A percentile compares a stretch with the other conserved stretches of the same genome.
Conservation (phyloP, 2,113 vertebrate species). For the Platysteira castanea region DNA sequence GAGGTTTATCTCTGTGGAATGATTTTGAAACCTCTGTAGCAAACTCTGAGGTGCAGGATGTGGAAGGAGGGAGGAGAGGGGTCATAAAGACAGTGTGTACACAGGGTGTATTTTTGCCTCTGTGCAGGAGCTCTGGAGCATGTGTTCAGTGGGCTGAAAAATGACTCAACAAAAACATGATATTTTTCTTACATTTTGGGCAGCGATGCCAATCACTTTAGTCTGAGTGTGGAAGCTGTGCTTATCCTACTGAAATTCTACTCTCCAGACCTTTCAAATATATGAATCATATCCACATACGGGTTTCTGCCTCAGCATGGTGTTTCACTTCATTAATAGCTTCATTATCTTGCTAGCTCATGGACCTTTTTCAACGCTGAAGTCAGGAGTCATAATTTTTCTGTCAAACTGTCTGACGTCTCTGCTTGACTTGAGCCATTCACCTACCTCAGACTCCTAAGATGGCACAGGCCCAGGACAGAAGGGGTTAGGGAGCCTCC, state of each 20-base stretch:
- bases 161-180: neutral
- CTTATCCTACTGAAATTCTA: conserved; percentile 28
- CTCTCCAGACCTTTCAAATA: conserved; percentile 23
- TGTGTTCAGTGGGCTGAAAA: conserved; percentile 63
- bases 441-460: neutral
- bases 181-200: neutral
- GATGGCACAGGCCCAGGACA: neutral
- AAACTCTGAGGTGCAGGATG: neutral
- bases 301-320: neutral
- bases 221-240: neutral
- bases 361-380: neutral
- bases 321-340: conserved; percentile 6
- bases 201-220: neutral
- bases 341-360: neutral
- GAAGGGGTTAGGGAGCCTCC: neutral
- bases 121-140: neutral
- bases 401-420: neutral
- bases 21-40: neutral
- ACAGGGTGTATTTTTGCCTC: neutral
- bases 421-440: neutral
- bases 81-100: neutral
- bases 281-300: conserved; percentile 34
- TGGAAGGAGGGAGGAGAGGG: neutral
- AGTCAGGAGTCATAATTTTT: neutral
- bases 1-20: neutral